Base-by-base conservation (phyloP, 2,113 vertebrate species). In the Antigone vipio region DNA sequence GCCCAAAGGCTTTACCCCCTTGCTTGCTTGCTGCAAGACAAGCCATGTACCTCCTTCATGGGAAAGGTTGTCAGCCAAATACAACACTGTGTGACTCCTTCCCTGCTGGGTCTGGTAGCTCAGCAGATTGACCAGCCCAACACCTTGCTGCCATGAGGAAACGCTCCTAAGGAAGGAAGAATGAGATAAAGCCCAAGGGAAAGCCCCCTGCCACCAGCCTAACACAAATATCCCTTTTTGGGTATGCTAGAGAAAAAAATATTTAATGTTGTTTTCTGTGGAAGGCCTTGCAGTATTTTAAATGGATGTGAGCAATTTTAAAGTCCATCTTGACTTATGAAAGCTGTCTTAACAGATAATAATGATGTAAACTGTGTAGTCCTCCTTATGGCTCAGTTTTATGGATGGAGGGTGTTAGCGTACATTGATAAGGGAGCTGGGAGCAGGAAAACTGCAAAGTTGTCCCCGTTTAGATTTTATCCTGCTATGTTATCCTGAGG, bases 201-300 rank as follows among this genome's bases (percentile, higher is more conserved):
- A 89, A 78, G 3, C 1, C 6, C 15, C 5, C 2, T 9, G 49
- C 2, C 2, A 16, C 30, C 16, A 66, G 10, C 15, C 45, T 38
- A 59, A 4, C 7, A 29, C 11, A 82, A 59, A 55, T 18, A 47
- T 30, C 20, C 9, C 34, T 62, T 85, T 89, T 81, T 44, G 27
- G 6, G 20, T 29, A 26, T 30, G 47, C 6, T 79, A 52, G 44
- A 95, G 18, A 35, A 80, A 79, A 89, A 89, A 86, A 50, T 56
- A 52, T 30, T 81, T 11, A 22, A n/a, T 64, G 45, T 58, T 91
- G 78, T 34, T 89, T 55, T 52, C 87, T 80, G 32, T 49, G 77
- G 83, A 89, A 87, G 34, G 26, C 38, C 67, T 79, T 64, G 30
- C 35, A 93, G n/a, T 85, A 85, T 52, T 92, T 96, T 93, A 85